A percentile compares a stretch with the other conserved stretches of the same genome.
Evolutionary conservation across 2,797 vertebrate genomes (phyloP).

Genomic region (Galago senegalensis): DNA sequence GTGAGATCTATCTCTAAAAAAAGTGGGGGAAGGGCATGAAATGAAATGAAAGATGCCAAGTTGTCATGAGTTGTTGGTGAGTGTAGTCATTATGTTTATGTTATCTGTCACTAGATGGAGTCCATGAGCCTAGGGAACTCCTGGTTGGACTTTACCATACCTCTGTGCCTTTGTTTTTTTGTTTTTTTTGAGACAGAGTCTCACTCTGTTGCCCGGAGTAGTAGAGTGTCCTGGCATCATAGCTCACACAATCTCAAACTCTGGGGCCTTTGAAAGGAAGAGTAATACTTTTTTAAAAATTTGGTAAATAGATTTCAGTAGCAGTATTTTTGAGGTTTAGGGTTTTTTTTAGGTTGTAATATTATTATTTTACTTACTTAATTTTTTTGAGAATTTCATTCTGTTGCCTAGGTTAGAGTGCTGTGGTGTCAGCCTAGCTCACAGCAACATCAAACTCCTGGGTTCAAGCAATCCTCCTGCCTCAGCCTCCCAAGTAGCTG

Average conservation of each 20-base stretch:
- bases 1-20: background rate
- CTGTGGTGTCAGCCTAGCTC: no score
- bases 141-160: background rate
- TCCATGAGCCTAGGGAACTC: constrained; percentile 19
- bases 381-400: no score
- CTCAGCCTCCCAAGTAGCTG: no score
- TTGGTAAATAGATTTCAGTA: background rate
- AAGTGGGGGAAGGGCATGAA: background rate
- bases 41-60: background rate
- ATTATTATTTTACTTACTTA: background rate
- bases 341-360: background rate
- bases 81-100: background rate
- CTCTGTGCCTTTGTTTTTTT: background rate
- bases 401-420: no score
- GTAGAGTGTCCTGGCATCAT: no score
- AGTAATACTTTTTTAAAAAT: background rate
- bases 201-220: no score
- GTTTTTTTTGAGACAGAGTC: no score
- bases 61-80: background rate
- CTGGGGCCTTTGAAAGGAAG: background rate
- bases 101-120: constrained; percentile 78
- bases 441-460: no score
- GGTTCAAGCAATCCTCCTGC: no score
- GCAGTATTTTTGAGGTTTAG: background rate
- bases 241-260: no score